Evolutionary conservation across 2,888 invertebrate genomes (phyloP), one percentile per base, ranked within the genome.

Genomic region (Ichneumoninae sp.): DNA sequence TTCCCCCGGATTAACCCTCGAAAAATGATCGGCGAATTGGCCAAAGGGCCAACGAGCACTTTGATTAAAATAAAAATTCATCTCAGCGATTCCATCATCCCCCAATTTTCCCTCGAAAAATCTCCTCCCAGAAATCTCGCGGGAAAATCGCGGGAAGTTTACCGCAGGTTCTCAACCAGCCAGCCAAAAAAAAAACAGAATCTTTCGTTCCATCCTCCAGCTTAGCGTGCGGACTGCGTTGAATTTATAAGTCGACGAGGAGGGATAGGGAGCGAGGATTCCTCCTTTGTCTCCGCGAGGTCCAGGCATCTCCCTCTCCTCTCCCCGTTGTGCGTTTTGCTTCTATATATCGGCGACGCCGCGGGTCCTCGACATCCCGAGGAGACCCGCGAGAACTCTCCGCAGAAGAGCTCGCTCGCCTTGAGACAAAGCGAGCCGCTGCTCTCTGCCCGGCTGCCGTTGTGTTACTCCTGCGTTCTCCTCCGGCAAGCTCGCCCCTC

Each of bases 341-440:
- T 89, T 81, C 88, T 88, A 88, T 75, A 47, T 47, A 47, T 70
- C 60, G 57, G 60, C 26, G 68, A 50, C 63, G 60, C 44, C 44
- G 40, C 40, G 50, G 54, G 77, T 77, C 60, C 22, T 73, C 57
- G 60, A 82, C 71, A 73, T 77, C 30, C 44, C 77, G 83, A 81
- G 63, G 75, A 19, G 68, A 80, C 52, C 44, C 54, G 47, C 47
- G 74, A 66, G 36, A 33, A 69, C 66, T 69, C 73, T 83, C 70
- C 69, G 52, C 81, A 88, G 88, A 89, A 89, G 90, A 90, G 90
- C 88, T 90, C 89, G 92, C 91, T 92, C 88, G 91, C 92, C 93
- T 92, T 92, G 92, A 92, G 91, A 92, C 93, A 93, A 93, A 92
- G 91, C 90, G 76, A 81, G 86, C 88, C 87, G 88, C 87, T 87